A percentile compares a stretch with the other conserved stretches of the same genome.
Evolutionary conservation across 2,113 vertebrate genomes (phyloP).

Genomic region (Chaetura pelagica): DNA sequence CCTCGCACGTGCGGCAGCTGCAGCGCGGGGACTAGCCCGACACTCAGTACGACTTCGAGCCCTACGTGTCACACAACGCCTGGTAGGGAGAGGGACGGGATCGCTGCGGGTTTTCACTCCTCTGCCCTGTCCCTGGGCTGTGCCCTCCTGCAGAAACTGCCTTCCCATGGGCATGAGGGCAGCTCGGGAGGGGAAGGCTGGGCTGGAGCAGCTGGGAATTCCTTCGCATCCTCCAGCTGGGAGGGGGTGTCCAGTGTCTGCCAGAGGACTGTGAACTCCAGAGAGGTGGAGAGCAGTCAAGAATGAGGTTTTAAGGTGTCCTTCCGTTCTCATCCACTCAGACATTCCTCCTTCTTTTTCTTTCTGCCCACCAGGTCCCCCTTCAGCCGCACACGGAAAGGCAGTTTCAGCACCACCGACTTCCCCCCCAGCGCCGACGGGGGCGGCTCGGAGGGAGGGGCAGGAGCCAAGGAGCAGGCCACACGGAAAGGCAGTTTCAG

Average conservation of each 20-base stretch:
- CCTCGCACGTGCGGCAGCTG: constrained; percentile 86
- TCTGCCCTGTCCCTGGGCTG: neutral
- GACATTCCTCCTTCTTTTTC: neutral
- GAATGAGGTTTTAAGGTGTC: neutral
- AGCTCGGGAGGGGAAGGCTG: no score
- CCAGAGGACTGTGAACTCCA: fast-evolving
- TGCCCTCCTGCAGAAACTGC: neutral
- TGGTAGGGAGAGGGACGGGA: constrained; percentile 45
- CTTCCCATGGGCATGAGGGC: no score
- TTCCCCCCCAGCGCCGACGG: neutral
- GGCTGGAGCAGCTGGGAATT: neutral
- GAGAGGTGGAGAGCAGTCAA: fast-evolving
- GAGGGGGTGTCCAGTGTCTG: fast-evolving
- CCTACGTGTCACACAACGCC: constrained; percentile 77
- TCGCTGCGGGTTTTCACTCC: no score
- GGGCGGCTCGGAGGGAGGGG: neutral
- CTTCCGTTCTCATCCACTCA: neutral
- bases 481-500: constrained; percentile 84
- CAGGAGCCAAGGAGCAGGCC: constrained; percentile 49
- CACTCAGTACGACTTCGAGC: constrained; percentile 86
- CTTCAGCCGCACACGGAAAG: constrained; percentile 76
- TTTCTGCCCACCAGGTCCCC: constrained; percentile 70
- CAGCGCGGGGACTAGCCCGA: constrained; percentile 85
- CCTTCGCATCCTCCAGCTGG: fast-evolving
- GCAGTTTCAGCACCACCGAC: constrained; percentile 82